Base-by-base conservation (phyloP, 2,888 invertebrate species). In the Podotricha telesiphe region DNA sequence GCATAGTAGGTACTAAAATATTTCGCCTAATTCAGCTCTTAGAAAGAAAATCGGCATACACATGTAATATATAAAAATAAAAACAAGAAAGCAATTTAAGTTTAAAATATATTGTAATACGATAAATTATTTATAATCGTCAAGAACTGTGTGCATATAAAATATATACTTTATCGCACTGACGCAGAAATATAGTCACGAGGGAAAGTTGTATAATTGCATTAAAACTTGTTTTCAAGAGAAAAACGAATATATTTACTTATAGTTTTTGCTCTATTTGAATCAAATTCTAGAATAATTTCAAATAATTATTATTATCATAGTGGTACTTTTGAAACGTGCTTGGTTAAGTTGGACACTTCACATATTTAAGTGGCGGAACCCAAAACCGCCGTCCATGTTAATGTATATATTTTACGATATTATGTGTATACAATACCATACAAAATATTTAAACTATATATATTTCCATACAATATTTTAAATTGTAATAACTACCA, bases 101-200 rank as follows among this genome's bases (percentile, higher is more conserved):
- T 45, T 42, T 42, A 20, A 22, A 58, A 42, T 42, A 45, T 22
- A 8, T 10, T 45, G 15, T 0, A 28, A 59, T 2, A n/a, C n/a
- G 5, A n/a, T 28, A 6, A 22, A 45, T 59, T 42, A 59, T 22
- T 42, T 42, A 20, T 42, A 22, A n/a, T 58, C 40, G n/a, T 11
- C 20, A 45, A 45, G 4, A 59, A 22, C 15, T 22, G 42, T 22
- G 42, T 42, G n/a, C 42, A 11, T 45, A 45, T 59, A 58, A 58
- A 42, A 58, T 58, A 42, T 58, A 42, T 45, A 45, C 22, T n/a
- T 45, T n/a, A 59, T 45, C 11, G 11, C n/a, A 59, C n/a, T 45
- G 59, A 45, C 45, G 13, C 22, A 45, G 6, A 59, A 59, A 59
- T 59, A 45, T 17, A 45, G n/a, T 22, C 42, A 20, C 45, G 17